Base-by-base conservation (phyloP, 2,888 invertebrate species). In the Ernsta delagoae region DNA sequence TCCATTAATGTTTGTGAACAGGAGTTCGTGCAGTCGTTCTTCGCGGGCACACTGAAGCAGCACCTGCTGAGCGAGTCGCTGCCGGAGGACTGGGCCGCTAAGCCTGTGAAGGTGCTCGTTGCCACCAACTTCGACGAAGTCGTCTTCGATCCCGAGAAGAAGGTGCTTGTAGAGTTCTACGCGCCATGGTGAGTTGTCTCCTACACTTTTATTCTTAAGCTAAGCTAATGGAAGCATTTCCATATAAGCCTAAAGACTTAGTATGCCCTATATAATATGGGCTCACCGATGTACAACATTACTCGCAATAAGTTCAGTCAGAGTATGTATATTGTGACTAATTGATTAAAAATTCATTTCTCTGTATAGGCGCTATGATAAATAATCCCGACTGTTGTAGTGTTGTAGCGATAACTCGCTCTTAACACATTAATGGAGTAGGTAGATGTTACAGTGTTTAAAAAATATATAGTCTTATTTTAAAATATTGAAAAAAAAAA, bases 111-210 rank as follows among this genome's bases (percentile, higher is more conserved):
- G 94, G 90, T 90, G 59, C 95, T 99, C 70, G 99, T 99, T 68
- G 97, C 99, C 74, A 96, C 96, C 86, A 99, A 99, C 95, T 99
- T 99, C 89, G 98, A 98, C 79, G 96, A 97, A 77, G 97, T 99
- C 77, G 99, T 96, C 62, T 95, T 97, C 75, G 97, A 99, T 89
- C 95, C 95, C 79, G 94, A 90, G 76, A 99, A 99, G 94, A 96
- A 96, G 82, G 99, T 99, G 62, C 95, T 99, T 70, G 99, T 99
- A 75, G 99, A 99, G 94, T 99, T 99, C 95, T 99, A 99, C 92
- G 99, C 99, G 65, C 99, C 99, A 72, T 99, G 99, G 99, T 94
- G 72, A 90, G 92, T 85, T 43, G 43, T 3, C 43, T 9, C 9
- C 9, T 11, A 11, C 11, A 43, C 8, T 4, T 9, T 0, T 9